Evolutionary conservation across 2,113 vertebrate species (phyloP), one percentile per base, ranked within the genome.

Genomic region (Cromileptes altivelis): DNA sequence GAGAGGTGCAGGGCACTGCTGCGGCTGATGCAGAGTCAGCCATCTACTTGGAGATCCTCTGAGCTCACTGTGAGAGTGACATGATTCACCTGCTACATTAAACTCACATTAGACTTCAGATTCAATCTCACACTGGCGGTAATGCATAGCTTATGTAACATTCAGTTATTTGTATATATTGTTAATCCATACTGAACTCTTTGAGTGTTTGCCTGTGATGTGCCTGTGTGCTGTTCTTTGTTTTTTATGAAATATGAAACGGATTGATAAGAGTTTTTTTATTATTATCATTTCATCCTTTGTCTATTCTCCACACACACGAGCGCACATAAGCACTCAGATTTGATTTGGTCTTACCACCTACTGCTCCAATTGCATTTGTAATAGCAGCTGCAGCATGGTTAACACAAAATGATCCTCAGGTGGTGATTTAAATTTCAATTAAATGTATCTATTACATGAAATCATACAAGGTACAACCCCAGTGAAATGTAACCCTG

Each of bases 31-130:
- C 90, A 14, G 95, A 96, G 12, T 91, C 93, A 0, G 94, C 88
- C 72, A 92, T 96, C 56, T 96, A 96, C 70, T 62, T 96, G 70
- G 95, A 96, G 83, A 93, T 96, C 74, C 88, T 96, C 57, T 96
- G 85, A 94, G 30, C 45, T 78, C 11, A 13, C 49, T 15, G 62
- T 53, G 21, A 70, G 33, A 45, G 42, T n/a, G 45, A 45, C 13
- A 14, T 37, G 17, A 62, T 47, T 55, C 13, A 52, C 11, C 19
- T 45, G 49, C 30, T 68, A 2, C 42, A 73, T 57, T 76, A 61
- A 74, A 49, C 12, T 81, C 27, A 1, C 21, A 55, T 12, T 25
- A 8, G 6, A 74, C 19, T n/a, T 76, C 69, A 78, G n/a, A 71
- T n/a, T 82, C 2, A 47, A 67, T 57, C 6, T 78, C 30, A 70